phyloP scores from a whole-genome alignment of 2,797 vertebrate genomes.

The Centroberyx gerrardi region DNA sequence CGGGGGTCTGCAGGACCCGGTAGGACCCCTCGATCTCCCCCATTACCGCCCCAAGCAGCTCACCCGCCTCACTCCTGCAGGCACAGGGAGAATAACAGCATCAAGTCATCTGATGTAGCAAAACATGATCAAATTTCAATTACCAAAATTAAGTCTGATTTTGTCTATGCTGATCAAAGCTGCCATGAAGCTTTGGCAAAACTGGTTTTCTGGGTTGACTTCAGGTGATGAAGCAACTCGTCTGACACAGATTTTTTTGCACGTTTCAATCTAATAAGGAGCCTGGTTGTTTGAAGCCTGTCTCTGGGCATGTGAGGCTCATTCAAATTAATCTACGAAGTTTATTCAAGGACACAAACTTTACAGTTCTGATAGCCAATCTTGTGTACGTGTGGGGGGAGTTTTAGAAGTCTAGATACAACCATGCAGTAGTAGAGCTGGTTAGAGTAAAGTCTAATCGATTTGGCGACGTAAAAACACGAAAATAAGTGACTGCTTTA shows the following conservation, averaged over 20 bases:
- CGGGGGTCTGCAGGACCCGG: constrained; percentile 91
- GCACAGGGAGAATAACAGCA: constrained; percentile 1
- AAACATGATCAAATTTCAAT: background rate
- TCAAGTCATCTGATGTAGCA: background rate
- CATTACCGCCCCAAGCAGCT: constrained; percentile 84
- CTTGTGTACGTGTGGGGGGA: background rate
- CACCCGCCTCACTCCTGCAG: constrained; percentile 60
- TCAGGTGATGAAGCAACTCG: background rate
- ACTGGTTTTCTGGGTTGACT: background rate
- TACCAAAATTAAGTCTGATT: background rate
- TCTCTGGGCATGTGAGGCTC: constrained; percentile 3
- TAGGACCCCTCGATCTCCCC: constrained; percentile 96
- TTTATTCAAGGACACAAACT: background rate
- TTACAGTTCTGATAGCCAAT: background rate
- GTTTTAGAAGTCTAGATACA: background rate
- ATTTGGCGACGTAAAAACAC: background rate
- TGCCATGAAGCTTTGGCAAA: background rate
- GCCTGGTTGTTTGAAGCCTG: background rate
- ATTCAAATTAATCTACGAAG: constrained; percentile 17
- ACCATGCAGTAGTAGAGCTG: background rate
- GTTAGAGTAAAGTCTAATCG: background rate
- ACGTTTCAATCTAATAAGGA: constrained; percentile 1
- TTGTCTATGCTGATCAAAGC: background rate
- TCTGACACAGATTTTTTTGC: background rate
- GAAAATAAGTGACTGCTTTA: background rate